Evolutionary conservation across 2,113 vertebrate genomes (phyloP).

Genomic region (Brachirus orientalis): DNA sequence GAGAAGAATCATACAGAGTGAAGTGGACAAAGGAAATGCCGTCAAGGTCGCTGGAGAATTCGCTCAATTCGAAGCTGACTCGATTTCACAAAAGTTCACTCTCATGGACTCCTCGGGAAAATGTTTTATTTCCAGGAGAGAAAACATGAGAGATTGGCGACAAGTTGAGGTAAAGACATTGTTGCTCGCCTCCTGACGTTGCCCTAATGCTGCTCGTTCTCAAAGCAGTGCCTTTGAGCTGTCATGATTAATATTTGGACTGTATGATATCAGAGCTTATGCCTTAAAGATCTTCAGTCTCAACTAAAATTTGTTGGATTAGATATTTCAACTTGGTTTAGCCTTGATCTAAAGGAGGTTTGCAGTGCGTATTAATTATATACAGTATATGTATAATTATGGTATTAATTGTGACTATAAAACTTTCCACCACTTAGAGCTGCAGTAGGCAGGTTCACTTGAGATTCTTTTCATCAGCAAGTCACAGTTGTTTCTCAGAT

Average conservation of each 20-base stretch:
- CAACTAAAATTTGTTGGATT: slow-evolving; percentile 58
- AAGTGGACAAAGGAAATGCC: slow-evolving; percentile 53
- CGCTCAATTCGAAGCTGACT: slow-evolving; percentile 54
- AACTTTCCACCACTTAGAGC: too few species aligned
- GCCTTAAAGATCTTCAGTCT: slow-evolving; percentile 50
- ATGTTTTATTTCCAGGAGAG: slow-evolving; percentile 49
- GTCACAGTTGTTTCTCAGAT: too few species aligned
- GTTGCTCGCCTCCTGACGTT: slow-evolving; percentile 57
- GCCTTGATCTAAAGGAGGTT: slow-evolving; percentile 33
- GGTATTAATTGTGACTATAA: too few species aligned
- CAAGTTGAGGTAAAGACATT: slow-evolving; percentile 34
- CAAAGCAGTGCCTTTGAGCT: slow-evolving; percentile 62
- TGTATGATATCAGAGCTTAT: slow-evolving; percentile 21
- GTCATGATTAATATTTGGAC: slow-evolving; percentile 55
- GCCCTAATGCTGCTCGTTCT: slow-evolving; percentile 52
- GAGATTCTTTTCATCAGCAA: too few species aligned
- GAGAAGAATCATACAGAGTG: slow-evolving; percentile 26
- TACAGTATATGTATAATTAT: too few species aligned
- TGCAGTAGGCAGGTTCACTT: too few species aligned
- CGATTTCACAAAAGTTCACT: slow-evolving; percentile 45
- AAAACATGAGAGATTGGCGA: slow-evolving; percentile 48
- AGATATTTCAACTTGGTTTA: slow-evolving; percentile 48
- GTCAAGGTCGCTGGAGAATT: slow-evolving; percentile 65
- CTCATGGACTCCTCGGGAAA: slow-evolving; percentile 22
- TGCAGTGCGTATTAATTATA: background rate